phyloP scores from a whole-genome alignment of 1,140 invertebrate species.

The Platyura marginata region DNA sequence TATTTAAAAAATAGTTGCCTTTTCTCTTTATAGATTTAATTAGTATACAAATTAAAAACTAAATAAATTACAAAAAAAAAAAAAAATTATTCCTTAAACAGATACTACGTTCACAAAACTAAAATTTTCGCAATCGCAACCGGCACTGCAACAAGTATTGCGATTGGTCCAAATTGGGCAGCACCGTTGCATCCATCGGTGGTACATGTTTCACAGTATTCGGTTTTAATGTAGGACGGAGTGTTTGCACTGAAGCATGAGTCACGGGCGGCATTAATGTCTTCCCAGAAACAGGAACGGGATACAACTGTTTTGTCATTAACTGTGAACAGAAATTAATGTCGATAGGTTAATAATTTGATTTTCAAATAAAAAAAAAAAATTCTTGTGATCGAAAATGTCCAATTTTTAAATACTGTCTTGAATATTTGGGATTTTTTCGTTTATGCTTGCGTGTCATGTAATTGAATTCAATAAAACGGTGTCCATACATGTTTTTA shows the following conservation, averaged over 20 bases:
- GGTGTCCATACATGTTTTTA: too few relatives aligned
- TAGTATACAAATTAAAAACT: too few relatives aligned
- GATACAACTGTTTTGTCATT: conserved; percentile 22
- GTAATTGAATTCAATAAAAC: too few relatives aligned
- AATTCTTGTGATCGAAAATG: too few relatives aligned
- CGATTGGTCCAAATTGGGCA: conserved; percentile 6
- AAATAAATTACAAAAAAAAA: too few relatives aligned
- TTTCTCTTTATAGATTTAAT: too few relatives aligned
- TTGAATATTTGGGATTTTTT: too few relatives aligned
- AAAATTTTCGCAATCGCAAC: not conserved
- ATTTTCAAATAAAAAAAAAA: too few relatives aligned
- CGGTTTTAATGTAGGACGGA: conserved; percentile 23
- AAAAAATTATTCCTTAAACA: too few relatives aligned
- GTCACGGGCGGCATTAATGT: conserved; percentile 19
- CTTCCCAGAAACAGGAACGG: conserved; percentile 23
- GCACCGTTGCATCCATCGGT: conserved; percentile 20
- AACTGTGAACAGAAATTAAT: conserved; percentile 9
- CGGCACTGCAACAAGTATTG: conserved; percentile 5
- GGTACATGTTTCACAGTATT: conserved; percentile 23
- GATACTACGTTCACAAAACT: not conserved
- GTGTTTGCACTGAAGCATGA: conserved; percentile 19
- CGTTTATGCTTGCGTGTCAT: too few relatives aligned
- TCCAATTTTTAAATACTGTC: too few relatives aligned
- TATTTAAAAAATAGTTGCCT: too few relatives aligned
- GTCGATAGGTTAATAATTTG: not conserved